Base-by-base conservation (phyloP, 1,140 invertebrate genomes). In the Drosophila gunungcola region DNA sequence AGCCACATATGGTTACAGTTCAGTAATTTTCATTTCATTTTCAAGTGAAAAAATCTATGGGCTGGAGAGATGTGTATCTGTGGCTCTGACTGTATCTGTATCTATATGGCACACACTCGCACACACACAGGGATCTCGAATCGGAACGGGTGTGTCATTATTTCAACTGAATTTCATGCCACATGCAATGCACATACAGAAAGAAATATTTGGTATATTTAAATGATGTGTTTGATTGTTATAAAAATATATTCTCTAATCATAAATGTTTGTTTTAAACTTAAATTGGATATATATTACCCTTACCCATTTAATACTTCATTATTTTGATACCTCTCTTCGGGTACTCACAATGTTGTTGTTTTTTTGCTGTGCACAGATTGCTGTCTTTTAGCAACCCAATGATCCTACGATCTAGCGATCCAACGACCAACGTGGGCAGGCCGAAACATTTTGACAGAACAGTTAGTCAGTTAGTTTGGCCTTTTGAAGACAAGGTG, bases 111-210 rank as follows among this genome's bases (percentile, higher is more conserved):
- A 62, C 56, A 32, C 5, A 32, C 32, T 38, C 49, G 27, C 38
- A 51, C 52, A 58, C 49, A 68, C 65, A 75, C 34, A 45, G 13
- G 51, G 43, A 57, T 51, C 48, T 68, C 49, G 70, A 62, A 78
- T 72, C 78, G 78, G 85, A 88, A 88, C 78, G 82, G 83, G 82
- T 88, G 82, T 88, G 82, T 88, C 82, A 86, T 86, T 86, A 88
- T 82, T 86, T 88, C 79, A 83, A 79, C 82, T 86, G 82, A 86
- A 88, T 79, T 82, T 78, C 67, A 85, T 84, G 77, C 81, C 81
- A 85, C 81, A 84, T 85, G 81, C 81, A 84, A 84, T 62, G 81
- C 79, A 74, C n/a, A 34, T 34, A 61, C 76, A 54, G 38, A 36
- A 25, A 4, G 41, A 38, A 36, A 11, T 27, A 32, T 34, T 9